A percentile compares a stretch with the other conserved stretches of the same genome.
Evolutionary conservation across 2,797 vertebrate genomes (phyloP).

Genomic region (Trichosurus vulpecula): DNA sequence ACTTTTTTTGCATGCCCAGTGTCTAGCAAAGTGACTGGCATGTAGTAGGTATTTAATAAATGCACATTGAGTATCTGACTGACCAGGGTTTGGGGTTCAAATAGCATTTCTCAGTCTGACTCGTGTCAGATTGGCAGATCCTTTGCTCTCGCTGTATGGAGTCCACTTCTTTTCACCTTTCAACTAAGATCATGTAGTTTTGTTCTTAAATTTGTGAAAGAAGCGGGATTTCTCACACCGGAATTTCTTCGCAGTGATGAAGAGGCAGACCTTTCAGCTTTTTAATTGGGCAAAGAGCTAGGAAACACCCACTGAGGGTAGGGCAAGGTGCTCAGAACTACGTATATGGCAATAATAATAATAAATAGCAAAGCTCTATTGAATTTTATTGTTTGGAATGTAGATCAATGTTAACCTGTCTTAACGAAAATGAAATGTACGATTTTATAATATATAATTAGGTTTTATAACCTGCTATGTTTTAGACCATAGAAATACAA

Average conservation of each 20-base stretch:
- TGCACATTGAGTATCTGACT: not conserved
- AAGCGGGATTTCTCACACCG: not conserved
- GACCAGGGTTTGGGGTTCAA: not conserved
- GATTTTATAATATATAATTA: no score
- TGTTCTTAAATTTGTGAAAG: not conserved
- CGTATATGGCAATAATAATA: not conserved
- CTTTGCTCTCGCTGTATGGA: not conserved
- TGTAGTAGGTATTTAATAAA: not conserved
- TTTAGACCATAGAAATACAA: rapidly evolving
- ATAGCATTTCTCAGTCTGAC: not conserved
- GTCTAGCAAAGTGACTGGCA: not conserved
- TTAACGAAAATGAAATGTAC: no score
- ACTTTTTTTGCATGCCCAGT: not conserved
- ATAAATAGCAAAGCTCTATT: not conserved
- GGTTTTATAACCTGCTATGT: no score
- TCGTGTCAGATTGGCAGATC: not conserved
- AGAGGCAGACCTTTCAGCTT: not conserved
- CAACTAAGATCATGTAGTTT: not conserved
- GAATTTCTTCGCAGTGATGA: not conserved
- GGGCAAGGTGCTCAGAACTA: not conserved
- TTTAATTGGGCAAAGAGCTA: not conserved
- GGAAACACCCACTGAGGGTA: rapidly evolving
- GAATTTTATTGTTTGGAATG: not conserved
- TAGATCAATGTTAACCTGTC: not conserved
- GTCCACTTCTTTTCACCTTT: not conserved